Base-by-base conservation (phyloP, 2,797 vertebrate genomes). In the Epinephelus coioides region DNA sequence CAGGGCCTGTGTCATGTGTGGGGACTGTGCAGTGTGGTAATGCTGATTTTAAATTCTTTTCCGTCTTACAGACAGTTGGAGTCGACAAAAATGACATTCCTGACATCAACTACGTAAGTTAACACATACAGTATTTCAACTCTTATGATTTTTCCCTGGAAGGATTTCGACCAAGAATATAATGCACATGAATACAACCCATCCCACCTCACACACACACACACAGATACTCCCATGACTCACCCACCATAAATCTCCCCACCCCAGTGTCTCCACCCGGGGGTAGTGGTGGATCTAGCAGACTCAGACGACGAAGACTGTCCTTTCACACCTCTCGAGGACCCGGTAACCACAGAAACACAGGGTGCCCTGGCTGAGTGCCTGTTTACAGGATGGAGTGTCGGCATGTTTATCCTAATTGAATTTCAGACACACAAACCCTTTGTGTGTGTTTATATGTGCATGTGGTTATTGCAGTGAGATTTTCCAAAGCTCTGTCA, bases 41-140 rank as follows among this genome's bases (percentile, higher is more conserved):
- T 38, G 55, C 13, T 51, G 3, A 55, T 78, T 63, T 84, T 81
- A 73, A 87, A 91, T 77, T 88, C 62, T 85, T 61, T 86, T 76
- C 51, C 30, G 27, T 85, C 92, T 79, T 79, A 91, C 96, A 99
- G 98, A 99, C 98, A 94, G 96, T 99, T 88, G 98, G 98, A 89
- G 98, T 99, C 84, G 98, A 99, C 87, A 99, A 99, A 96, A 98
- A 99, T 10, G 98, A 99, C 93, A 99, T 99, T 89, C 98, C 98
- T 76, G 98, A 99, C 93, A 98, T 99, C 89, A 98, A 98, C 56
- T 99, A 99, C 91, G 98, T 99, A 95, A 97, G 97, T 94, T 64
- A 71, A 34, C 40, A 47, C 34, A 57, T 3, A 27, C 25, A 27
- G 4, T 27, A 25, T 40, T 0, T 10, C 30, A 9, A 0, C 0